A percentile compares a stretch with the other conserved stretches of the same genome.
Evolutionary conservation across 2,797 vertebrate genomes (phyloP).

Genomic region (Taenioides sp.): DNA sequence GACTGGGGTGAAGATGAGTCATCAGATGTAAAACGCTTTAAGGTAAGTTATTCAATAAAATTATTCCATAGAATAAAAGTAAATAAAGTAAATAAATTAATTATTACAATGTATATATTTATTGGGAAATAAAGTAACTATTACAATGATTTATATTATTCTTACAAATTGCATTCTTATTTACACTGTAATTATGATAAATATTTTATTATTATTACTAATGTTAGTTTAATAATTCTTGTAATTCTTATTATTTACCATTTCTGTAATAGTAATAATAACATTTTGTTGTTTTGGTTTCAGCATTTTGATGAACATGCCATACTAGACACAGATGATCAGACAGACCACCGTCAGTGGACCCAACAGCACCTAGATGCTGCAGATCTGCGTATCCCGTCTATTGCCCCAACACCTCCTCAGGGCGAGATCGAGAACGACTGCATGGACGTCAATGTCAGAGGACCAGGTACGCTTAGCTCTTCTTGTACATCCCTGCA

Average conservation of each 20-base stretch:
- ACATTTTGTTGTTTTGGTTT: constrained; percentile 2
- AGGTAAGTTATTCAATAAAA: constrained; percentile 75
- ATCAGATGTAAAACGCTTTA: constrained; percentile 88
- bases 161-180: not conserved
- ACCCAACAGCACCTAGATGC: constrained; percentile 98
- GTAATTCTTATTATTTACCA: not conserved
- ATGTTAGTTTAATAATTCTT: not conserved
- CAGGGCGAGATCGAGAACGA: constrained; percentile 94
- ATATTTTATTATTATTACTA: not conserved
- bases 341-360: constrained; percentile 96
- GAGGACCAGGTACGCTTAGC: constrained; percentile 88
- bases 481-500: not conserved
- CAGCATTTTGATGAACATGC: constrained; percentile 89
- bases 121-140: not conserved
- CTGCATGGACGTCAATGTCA: constrained; percentile 96
- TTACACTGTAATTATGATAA: not conserved
- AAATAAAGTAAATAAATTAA: not conserved
- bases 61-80: not conserved
- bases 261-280: not conserved
- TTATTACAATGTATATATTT: not conserved
- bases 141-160: not conserved
- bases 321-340: constrained; percentile 85
- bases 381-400: constrained; percentile 90
- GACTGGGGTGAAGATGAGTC: constrained; percentile 93
- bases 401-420: constrained; percentile 93